Base-by-base conservation (phyloP, 1,140 invertebrate genomes). In the Ericerus pela region DNA sequence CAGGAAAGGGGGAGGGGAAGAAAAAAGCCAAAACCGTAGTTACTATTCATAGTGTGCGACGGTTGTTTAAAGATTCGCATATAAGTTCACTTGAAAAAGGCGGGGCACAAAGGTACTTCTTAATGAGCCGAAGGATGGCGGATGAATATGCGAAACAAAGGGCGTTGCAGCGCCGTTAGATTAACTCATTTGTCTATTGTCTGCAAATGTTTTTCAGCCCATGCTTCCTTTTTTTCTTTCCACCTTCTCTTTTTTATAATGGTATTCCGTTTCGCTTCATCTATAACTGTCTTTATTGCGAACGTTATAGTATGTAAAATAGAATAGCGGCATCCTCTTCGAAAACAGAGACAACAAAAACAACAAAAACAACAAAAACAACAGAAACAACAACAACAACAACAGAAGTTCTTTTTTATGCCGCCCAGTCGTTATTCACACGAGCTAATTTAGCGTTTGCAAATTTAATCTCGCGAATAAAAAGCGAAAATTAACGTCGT, bases 11-110 rank as follows among this genome's bases (percentile, higher is more conserved):
- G 16, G 8, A 8, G n/a, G 20, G 5, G 5, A 16, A 41, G 20
- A 47, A 47, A 47, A 47, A 47, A 22, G 41, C 10, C 22, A 41
- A 41, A 41, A 47, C 22, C 41, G 41, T 24, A 18, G 26, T 47
- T 24, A 47, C 26, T 47, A 47, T 47, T 47, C 41, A 47, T 47
- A 47, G 20, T 47, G 41, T 47, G 41, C 41, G 26, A 24, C 26
- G 41, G 41, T 24, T 47, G 41, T 47, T 47, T 24, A 47, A n/a
- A n/a, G 26, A 47, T 47, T 47, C 41, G 41, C 41, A 47, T 47
- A 47, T 47, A 47, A 47, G 41, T 47, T 47, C 41, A 47, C 41
- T 47, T 24, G 41, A 47, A 47, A 47, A 47, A 47, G 41, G 41
- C 41, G 41, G 41, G 26, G 41, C 41, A 47, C 41, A 47, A 47